Conservation (phyloP, 2,797 vertebrate genomes). For the Galaxias olidus region DNA sequence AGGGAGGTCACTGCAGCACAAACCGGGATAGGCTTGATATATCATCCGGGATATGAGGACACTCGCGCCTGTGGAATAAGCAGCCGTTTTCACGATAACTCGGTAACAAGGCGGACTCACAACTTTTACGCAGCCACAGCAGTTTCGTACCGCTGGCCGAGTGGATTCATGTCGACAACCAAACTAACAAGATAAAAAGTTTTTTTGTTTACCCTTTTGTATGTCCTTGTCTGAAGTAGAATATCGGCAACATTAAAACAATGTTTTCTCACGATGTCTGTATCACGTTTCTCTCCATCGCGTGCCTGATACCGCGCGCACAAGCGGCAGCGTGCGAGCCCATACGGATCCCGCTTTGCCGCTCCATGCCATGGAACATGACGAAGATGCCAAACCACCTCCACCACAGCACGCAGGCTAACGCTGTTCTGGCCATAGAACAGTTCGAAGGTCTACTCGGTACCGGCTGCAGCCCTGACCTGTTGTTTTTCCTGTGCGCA, state of each 20-base stretch:
- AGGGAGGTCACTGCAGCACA: constrained; percentile 35
- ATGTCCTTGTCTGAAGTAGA: too few relatives aligned
- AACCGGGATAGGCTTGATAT: constrained; percentile 14
- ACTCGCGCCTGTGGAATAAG: too few relatives aligned
- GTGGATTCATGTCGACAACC: too few relatives aligned
- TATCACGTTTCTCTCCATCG: constrained; percentile 63
- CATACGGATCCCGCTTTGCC: constrained; percentile 92
- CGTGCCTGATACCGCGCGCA: constrained; percentile 61
- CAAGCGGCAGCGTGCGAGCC: constrained; percentile 87
- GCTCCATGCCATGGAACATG: constrained; percentile 96
- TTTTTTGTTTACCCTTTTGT: too few relatives aligned
- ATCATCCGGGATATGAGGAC: not conserved
- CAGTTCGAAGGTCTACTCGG: constrained; percentile 94
- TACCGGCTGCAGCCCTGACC: constrained; percentile 88
- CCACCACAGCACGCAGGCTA: constrained; percentile 99
- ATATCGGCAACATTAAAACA: not conserved
- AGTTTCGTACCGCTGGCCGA: too few relatives aligned
- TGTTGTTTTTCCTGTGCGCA: constrained; percentile 96
- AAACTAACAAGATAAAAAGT: too few relatives aligned
- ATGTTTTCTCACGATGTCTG: constrained; percentile 65
- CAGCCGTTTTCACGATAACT: too few relatives aligned
- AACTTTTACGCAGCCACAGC: too few relatives aligned
- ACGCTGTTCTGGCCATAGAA: constrained; percentile 97
- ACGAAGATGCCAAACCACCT: constrained; percentile 99
- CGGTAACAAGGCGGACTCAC: too few relatives aligned